Evolutionary conservation across 2,797 vertebrate genomes (phyloP), one percentile per base, ranked within the genome.

Genomic region (Hippopotamyrus pictus): DNA sequence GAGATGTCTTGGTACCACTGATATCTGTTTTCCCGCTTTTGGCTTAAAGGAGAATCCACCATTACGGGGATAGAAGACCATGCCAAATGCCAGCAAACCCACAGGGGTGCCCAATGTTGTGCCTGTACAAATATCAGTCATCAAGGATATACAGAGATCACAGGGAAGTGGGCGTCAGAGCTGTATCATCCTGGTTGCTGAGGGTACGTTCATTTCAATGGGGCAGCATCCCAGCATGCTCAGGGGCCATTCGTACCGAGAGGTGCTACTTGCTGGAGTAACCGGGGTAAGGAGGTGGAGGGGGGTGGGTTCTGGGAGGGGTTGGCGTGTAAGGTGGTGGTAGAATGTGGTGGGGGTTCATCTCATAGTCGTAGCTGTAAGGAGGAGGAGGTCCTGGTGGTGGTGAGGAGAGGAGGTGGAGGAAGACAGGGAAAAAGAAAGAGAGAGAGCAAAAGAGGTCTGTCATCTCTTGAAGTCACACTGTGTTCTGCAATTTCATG

Each of bases 221-320:
- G 33, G 14, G 57, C 46, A 50, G 53, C 48, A n/a, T 73, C 48
- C 29, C 83, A 73, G 83, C 48, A 73, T 44, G 79, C 83, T 57
- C 7, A 0, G 14, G 48, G 19, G 33, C 50, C 29, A 37, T n/a
- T 84, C 44, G 2, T 33, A 22, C 44, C 1, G 29, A 22, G 22
- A 22, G 22, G 62, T 53, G 51, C 83, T 89, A 89, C 22, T 98
- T 99, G 90, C 94, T 94, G 90, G 94, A 94, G 91, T 93, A 96
- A 79, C 97, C 97, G 0, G 97, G 96, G 87, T 98, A 98, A 0
- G 98, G 97, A 90, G 97, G 97, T 0, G 97, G 97, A 0, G 97
- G 96, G 1, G 97, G 96, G 91, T 94, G 96, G 90, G 94, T 93
- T 87, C 90, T 90, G 89, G 96, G 95, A 89, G 96, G 96, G 4